A percentile compares a stretch with the other conserved stretches of the same genome.
Conservation (phyloP, 1,140 invertebrate genomes). For the Tenebrio molitor region DNA sequence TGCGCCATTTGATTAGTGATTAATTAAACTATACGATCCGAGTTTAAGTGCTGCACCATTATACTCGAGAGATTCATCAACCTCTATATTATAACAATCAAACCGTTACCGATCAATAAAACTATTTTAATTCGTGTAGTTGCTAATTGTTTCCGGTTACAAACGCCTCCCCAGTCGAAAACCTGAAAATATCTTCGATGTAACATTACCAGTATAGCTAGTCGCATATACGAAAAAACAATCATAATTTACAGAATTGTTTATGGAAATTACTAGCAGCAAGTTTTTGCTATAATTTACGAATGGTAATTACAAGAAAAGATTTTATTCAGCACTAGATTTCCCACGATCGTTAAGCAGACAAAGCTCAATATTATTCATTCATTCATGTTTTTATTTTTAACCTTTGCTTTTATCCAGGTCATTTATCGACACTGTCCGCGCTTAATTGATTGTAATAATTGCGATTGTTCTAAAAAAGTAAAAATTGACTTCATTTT, state of each 20-base stretch:
- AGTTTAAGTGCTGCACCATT: not conserved
- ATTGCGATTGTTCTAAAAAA: slow-evolving; percentile 20
- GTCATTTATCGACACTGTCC: slow-evolving; percentile 18
- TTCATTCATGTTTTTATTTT: slow-evolving; percentile 38
- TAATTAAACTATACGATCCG: slow-evolving; percentile 1
- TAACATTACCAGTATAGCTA: slow-evolving; percentile 1
- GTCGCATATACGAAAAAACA: slow-evolving; percentile 13
- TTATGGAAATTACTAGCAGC: slow-evolving; percentile 45
- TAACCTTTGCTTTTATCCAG: slow-evolving; percentile 30
- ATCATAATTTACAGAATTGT: slow-evolving; percentile 43
- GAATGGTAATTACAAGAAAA: slow-evolving; percentile 46
- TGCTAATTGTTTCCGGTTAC: slow-evolving; percentile 22
- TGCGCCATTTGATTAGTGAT: not conserved
- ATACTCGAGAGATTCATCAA: slow-evolving; percentile 6
- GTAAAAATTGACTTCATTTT: not conserved
- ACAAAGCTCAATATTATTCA: slow-evolving; percentile 39
- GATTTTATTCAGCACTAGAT: slow-evolving; percentile 32
- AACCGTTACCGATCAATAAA: slow-evolving; percentile 7
- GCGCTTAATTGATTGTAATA: slow-evolving; percentile 15
- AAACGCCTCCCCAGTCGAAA: not conserved
- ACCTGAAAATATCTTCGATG: not conserved
- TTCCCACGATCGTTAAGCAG: slow-evolving; percentile 48
- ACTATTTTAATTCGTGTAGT: slow-evolving; percentile 1
- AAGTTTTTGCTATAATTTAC: slow-evolving; percentile 49
- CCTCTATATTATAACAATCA: not conserved